These are phyloP conservation scores for Elephas maximus DNA, from an alignment of 2,113 vertebrate genomes.

Conservation along the genomic window DNA sequence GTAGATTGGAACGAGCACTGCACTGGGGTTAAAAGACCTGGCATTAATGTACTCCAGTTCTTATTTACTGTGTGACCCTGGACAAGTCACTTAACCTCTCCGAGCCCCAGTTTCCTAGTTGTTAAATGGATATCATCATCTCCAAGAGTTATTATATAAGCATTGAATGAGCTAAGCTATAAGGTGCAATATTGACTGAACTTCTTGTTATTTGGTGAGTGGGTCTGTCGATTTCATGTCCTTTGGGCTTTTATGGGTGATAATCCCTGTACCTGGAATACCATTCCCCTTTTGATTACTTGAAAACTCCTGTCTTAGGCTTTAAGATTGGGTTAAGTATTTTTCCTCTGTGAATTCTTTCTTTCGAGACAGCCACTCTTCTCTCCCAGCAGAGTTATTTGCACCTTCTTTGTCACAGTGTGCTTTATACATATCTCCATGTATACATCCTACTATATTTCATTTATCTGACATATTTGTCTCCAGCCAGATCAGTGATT, in stretches of 20 bases:
- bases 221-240: neutral
- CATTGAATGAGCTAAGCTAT: neutral
- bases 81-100: too few species aligned
- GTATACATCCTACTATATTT: neutral
- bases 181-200: neutral
- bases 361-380: neutral
- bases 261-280: neutral
- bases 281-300: slow-evolving; percentile 30
- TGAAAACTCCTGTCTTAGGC: neutral
- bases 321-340: neutral
- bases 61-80: neutral
- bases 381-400: slow-evolving; percentile 13
- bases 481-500: neutral
- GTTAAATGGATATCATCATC: neutral
- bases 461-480: neutral
- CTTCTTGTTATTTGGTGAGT: neutral
- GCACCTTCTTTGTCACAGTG: neutral
- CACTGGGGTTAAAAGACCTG: neutral
- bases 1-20: neutral
- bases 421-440: neutral
- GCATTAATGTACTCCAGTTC: neutral
- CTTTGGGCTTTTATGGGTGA: slow-evolving; percentile 11
- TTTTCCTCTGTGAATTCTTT: neutral
- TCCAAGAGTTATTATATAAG: slow-evolving; percentile 9
- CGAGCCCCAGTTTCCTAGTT: neutral